A percentile compares a stretch with the other conserved stretches of the same genome.
phyloP scores from a whole-genome alignment of 1,140 invertebrate genomes.

The Pteromalus puparum region DNA sequence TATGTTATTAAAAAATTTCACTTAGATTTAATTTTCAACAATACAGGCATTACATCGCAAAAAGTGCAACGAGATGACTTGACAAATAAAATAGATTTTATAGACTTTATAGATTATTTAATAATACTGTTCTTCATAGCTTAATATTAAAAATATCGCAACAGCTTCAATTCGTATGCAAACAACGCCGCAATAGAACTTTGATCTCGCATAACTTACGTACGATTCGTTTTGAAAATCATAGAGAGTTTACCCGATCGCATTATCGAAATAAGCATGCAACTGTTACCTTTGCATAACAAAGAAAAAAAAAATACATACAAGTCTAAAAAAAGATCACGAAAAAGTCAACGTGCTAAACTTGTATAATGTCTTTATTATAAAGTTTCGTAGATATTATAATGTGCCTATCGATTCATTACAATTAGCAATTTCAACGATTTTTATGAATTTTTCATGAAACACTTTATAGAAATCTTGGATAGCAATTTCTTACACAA shows the following conservation, averaged over 20 bases:
- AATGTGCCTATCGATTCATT: neutral
- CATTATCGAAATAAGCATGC: neutral
- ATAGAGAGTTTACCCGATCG: neutral
- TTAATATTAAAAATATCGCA: constrained; percentile 23
- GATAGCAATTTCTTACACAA: constrained; percentile 49
- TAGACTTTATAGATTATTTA: constrained; percentile 21
- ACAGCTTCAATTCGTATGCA: constrained; percentile 14
- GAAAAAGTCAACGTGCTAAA: too few species aligned
- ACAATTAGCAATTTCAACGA: neutral
- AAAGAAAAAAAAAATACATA: neutral
- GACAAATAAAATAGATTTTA: constrained; percentile 17
- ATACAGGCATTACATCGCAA: constrained; percentile 13
- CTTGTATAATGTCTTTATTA: too few species aligned
- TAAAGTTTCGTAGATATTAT: neutral
- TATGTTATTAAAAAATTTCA: neutral
- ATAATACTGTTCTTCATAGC: neutral
- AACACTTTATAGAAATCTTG: constrained; percentile 31
- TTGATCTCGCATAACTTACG: constrained; percentile 8
- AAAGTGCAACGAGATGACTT: neutral
- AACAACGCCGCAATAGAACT: constrained; percentile 23
- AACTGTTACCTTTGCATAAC: neutral
- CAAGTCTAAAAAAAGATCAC: neutral
- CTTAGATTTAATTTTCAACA: constrained; percentile 15
- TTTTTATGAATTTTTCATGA: neutral
- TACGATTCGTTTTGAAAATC: neutral